Base-by-base conservation (phyloP, 1,140 invertebrate genomes). In the Scaptomyza montana region DNA sequence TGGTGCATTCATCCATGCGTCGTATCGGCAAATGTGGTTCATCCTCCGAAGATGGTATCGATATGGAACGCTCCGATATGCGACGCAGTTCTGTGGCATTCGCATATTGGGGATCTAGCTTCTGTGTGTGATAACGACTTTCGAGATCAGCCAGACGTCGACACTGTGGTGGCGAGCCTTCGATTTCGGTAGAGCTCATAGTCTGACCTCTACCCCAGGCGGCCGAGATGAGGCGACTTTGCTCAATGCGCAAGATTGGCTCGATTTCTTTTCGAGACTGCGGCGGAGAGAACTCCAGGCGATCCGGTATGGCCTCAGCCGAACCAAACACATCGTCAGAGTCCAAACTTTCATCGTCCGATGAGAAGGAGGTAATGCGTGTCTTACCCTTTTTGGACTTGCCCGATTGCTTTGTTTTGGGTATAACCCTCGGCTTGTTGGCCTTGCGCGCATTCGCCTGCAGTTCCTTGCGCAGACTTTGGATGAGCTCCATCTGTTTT, bases 251-350 rank as follows among this genome's bases (percentile, higher is more conserved):
- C 19, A 95, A 82, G 59, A 95, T 95, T 3, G 95, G 94, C 84
- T 95, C 95, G 69, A 95, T 94, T 84, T 95, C 95, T 92, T 95
- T 95, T 39, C 95, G 92, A 25, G 94, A 95, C 69, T 95, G 95
- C 19, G 95, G 95, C 2, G 95, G 95, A 10, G 94, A 95, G 85
- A 95, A 95, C 84, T 95, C 94, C 46, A 95, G 91, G 66, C 94
- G 94, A 28, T 93, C 93, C 3, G 95, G 95, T 41, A 95, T 94
- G 41, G 94, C 94, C 92, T 95, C 95, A 1, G 95, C 94, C 39
- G 94, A 95, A 59, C 94, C 95, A 92, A 95, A 95, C 2, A 95
- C 95, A 90, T 95, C 95, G 90, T 95, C 95, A 5, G 94, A 95
- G 92, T 95, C 94, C 28, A 95, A 92, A 71, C 94, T 95, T 92